phyloP scores from a whole-genome alignment of 2,113 vertebrate genomes.

The human region GRCh38 chr1:45998001-45998500 shows the following conservation, averaged over 20 bases:
- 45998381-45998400: background rate
- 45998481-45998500: background rate
- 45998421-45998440: background rate
- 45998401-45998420: background rate
- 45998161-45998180: background rate
- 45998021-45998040: background rate
- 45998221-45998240: background rate
- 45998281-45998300: background rate
- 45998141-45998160: background rate
- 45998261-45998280: background rate
- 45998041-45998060: conserved; percentile 12
- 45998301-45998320: background rate
- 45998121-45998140: background rate
- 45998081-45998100: background rate
- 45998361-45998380: background rate
- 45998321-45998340: conserved; percentile 13
- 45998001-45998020: conserved; percentile 25
- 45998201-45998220: background rate
- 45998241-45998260: background rate
- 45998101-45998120: background rate
- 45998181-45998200: background rate
- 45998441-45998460: background rate
- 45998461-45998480: background rate
- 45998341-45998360: background rate
- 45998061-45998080: background rate